A percentile compares a stretch with the other conserved stretches of the same genome.
Evolutionary conservation across 2,888 invertebrate genomes (phyloP).

Genomic region (Gastrophysa polygoni): DNA sequence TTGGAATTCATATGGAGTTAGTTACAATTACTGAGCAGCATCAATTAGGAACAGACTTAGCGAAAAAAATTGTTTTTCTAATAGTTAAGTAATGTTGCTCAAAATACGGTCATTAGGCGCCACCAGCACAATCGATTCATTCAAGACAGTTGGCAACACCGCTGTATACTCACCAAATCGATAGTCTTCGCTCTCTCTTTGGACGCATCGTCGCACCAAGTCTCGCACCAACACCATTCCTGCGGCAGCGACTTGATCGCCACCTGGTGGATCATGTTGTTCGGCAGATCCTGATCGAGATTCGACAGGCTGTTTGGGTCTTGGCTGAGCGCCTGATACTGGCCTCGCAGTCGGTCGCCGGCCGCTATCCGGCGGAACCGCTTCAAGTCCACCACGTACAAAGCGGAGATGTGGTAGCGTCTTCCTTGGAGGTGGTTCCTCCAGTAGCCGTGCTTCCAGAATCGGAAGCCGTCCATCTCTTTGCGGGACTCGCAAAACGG

Average conservation of each 20-base stretch:
- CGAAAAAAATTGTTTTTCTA: too few relatives aligned
- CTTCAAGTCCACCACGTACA: conserved; percentile 97
- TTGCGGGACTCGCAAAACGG: conserved; percentile 97
- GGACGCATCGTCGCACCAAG: conserved; percentile 94
- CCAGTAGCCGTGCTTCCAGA: conserved; percentile 99
- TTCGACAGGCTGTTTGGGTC: conserved; percentile 99
- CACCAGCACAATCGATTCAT: too few relatives aligned
- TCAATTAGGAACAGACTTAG: too few relatives aligned
- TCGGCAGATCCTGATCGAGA: conserved; percentile 90
- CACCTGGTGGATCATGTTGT: conserved; percentile 99
- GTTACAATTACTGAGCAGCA: too few relatives aligned
- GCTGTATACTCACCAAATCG: conserved; percentile 88
- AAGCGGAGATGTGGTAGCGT: conserved; percentile 90
- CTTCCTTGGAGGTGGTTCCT: conserved; percentile 94
- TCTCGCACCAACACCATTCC: conserved; percentile 99
- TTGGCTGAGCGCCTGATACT: conserved; percentile 98
- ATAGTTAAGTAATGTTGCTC: too few relatives aligned
- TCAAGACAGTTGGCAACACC: too few relatives aligned
- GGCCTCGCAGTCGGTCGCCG: conserved; percentile 95
- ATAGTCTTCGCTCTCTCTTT: conserved; percentile 95
- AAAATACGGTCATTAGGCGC: too few relatives aligned
- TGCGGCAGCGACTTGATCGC: conserved; percentile 97
- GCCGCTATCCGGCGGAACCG: conserved; percentile 97
- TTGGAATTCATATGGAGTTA: too few relatives aligned
- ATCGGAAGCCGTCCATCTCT: conserved; percentile 99